Evolutionary conservation across 2,888 invertebrate genomes (phyloP).

Genomic region (Epinotia nisella): DNA sequence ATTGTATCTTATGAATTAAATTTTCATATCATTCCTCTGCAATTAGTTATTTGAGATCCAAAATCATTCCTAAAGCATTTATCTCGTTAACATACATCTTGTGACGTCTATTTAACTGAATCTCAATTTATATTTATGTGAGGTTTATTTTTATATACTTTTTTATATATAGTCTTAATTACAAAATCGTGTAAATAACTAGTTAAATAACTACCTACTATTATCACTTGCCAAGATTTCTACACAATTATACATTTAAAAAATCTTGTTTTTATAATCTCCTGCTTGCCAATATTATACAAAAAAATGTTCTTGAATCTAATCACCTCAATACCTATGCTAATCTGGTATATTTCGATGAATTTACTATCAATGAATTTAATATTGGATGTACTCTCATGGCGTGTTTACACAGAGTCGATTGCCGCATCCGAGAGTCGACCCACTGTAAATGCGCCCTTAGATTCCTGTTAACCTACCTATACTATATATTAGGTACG

Average conservation of each 20-base stretch:
- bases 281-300: constrained; percentile 48
- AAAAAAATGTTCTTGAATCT: constrained; percentile 35
- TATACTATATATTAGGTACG: constrained; percentile 33
- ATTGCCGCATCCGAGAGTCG: background rate
- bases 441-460: background rate
- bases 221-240: constrained; percentile 37
- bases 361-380: constrained; percentile 48
- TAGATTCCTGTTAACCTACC: constrained; percentile 42
- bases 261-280: constrained; percentile 34
- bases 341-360: constrained; percentile 48
- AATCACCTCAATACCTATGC: constrained; percentile 6
- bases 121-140: constrained; percentile 50
- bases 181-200: constrained; percentile 31
- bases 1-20: too few relatives aligned
- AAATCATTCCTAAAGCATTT: constrained; percentile 43
- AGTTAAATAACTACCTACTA: constrained; percentile 7
- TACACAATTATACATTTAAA: constrained; percentile 21
- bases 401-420: background rate
- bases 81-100: constrained; percentile 15
- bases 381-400: constrained; percentile 39
- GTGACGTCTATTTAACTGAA: constrained; percentile 28
- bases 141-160: constrained; percentile 44
- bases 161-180: constrained; percentile 17
- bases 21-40: constrained; percentile 4
- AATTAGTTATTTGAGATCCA: constrained; percentile 8